A percentile compares a stretch with the other conserved stretches of the same genome.
Evolutionary conservation across 2,888 invertebrate genomes (phyloP).

Genomic region (Lumbricus terrestris): DNA sequence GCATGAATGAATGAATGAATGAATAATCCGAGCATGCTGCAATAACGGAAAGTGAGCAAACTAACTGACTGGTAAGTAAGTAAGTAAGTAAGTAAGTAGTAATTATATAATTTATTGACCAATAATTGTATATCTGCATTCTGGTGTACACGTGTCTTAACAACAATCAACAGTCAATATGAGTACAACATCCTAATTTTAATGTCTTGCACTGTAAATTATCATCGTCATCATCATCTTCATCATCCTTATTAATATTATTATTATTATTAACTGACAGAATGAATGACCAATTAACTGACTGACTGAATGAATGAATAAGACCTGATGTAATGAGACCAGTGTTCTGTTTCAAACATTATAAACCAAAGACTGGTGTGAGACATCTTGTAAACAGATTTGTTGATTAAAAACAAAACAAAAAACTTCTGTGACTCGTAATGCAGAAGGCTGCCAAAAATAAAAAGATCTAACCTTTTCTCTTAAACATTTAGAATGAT

Average conservation of each 20-base stretch:
- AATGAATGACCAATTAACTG: not conserved
- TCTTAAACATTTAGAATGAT: not conserved
- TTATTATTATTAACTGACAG: too few species aligned
- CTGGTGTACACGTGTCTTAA: too few species aligned
- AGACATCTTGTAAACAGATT: not conserved
- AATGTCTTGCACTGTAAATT: too few species aligned
- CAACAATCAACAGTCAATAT: too few species aligned
- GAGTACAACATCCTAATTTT: too few species aligned
- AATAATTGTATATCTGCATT: too few species aligned
- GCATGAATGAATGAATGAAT: too few species aligned
- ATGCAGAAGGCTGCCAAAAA: not conserved
- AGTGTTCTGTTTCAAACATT: not conserved
- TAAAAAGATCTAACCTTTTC: not conserved
- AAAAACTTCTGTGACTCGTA: not conserved
- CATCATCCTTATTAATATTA: too few species aligned
- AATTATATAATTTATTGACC: too few species aligned
- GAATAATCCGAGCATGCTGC: not conserved
- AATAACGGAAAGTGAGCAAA: not conserved
- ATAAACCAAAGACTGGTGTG: not conserved
- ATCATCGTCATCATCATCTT: too few species aligned
- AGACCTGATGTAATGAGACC: not conserved
- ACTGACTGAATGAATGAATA: not conserved
- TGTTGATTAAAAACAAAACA: not conserved
- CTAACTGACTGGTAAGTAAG: not conserved
- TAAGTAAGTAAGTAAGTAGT: too few species aligned